Conservation (phyloP, 1,140 invertebrate species). For the Pararge aegeria region DNA sequence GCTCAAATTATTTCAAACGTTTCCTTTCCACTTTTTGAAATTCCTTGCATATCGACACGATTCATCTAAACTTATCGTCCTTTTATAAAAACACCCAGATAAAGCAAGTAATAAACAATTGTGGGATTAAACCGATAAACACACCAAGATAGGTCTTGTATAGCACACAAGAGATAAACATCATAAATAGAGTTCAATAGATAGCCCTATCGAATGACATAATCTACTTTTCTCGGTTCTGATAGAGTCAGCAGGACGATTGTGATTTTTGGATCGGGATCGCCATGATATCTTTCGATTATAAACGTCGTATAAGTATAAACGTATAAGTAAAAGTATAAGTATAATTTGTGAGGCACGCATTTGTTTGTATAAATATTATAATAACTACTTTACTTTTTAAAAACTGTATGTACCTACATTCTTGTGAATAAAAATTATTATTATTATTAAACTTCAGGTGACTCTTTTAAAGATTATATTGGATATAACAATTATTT, state of each 20-base stretch:
- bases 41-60: not conserved
- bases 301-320: not conserved
- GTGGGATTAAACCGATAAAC: conserved; percentile 22
- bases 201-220: conserved; percentile 51
- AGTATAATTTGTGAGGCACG: too few species aligned
- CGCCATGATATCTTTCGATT: not conserved
- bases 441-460: too few species aligned
- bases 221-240: conserved; percentile 41
- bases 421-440: too few species aligned
- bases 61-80: conserved; percentile 2
- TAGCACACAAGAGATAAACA: conserved; percentile 39
- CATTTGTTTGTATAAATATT: too few species aligned
- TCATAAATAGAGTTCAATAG: conserved; percentile 39
- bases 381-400: too few species aligned
- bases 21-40: too few species aligned
- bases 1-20: too few species aligned
- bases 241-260: conserved; percentile 12
- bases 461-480: too few species aligned
- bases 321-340: too few species aligned
- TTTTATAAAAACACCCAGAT: conserved; percentile 8
- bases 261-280: conserved; percentile 2
- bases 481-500: too few species aligned
- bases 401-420: too few species aligned
- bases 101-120: conserved; percentile 22
- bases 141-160: conserved; percentile 23